Conservation (phyloP, 2,113 vertebrate genomes). For the Neodontobutis hainanensis region DNA sequence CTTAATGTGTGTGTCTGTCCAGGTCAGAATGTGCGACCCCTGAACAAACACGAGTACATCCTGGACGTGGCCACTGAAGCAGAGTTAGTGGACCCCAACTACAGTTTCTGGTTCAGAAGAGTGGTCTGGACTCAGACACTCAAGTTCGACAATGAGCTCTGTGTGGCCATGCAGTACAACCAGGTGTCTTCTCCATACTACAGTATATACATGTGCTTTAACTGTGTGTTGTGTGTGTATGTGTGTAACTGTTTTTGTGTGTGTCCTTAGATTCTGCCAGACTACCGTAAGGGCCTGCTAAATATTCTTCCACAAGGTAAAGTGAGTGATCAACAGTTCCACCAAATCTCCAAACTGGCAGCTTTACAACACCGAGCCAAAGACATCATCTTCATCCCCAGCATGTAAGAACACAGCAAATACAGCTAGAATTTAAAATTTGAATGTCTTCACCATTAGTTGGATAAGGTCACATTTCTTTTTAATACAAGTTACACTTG, state of each 20-base stretch:
- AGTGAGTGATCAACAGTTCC: slow-evolving; percentile 87
- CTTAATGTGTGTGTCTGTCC: slow-evolving; percentile 15
- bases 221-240: neutral
- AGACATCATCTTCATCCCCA: slow-evolving; percentile 85
- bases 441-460: too few relatives aligned
- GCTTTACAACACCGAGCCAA: slow-evolving; percentile 92
- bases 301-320: slow-evolving; percentile 79
- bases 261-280: slow-evolving; percentile 84
- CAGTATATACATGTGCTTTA: neutral
- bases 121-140: slow-evolving; percentile 91
- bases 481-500: too few relatives aligned
- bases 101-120: slow-evolving; percentile 93
- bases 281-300: slow-evolving; percentile 93
- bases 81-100: slow-evolving; percentile 81
- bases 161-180: slow-evolving; percentile 91
- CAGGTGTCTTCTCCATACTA: slow-evolving; percentile 74
- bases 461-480: too few relatives aligned
- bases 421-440: neutral
- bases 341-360: slow-evolving; percentile 89
- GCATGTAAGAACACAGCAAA: slow-evolving; percentile 74
- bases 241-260: slow-evolving; percentile 12
- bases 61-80: slow-evolving; percentile 88
- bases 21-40: slow-evolving; percentile 91
- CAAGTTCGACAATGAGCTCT: slow-evolving; percentile 94
- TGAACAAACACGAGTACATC: slow-evolving; percentile 88